Evolutionary conservation across 2,113 vertebrate genomes (phyloP).

Genomic region (Zosterops pallidus): DNA sequence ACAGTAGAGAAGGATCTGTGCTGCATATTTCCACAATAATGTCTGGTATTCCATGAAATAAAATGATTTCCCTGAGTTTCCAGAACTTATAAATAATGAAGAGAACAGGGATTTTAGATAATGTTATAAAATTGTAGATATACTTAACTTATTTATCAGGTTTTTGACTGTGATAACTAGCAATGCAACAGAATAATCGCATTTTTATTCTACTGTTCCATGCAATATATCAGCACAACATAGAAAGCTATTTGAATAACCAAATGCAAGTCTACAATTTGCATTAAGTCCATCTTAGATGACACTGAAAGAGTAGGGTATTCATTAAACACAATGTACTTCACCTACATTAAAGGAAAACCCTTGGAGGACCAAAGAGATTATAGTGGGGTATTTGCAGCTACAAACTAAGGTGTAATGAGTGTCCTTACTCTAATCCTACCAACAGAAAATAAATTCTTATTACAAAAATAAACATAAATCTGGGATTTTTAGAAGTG

Average conservation of each 20-base stretch:
- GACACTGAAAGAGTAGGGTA: neutral
- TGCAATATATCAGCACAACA: neutral
- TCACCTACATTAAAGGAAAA: neutral
- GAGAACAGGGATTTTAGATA: neutral
- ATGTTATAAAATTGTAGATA: neutral
- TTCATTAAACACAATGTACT: conserved; percentile 14
- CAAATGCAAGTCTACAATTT: neutral
- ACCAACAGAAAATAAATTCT: neutral
- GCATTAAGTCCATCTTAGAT: neutral
- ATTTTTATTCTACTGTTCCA: neutral
- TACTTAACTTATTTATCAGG: neutral
- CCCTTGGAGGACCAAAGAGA: neutral
- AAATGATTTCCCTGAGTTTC: neutral
- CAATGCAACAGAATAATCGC: neutral
- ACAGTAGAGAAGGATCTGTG: neutral
- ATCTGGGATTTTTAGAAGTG: conserved; percentile 10
- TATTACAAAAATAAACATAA: conserved; percentile 25
- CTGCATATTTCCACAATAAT: neutral
- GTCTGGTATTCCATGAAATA: neutral
- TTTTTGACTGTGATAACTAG: neutral
- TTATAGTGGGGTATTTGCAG: neutral
- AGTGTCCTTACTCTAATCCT: neutral
- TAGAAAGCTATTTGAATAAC: conserved; percentile 7
- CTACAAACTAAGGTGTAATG: conserved; percentile 14
- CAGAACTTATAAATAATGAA: neutral